These are phyloP conservation scores for Muscidifurax raptorellus DNA, from an alignment of 1,140 invertebrate genomes.

Conservation along the genomic window DNA sequence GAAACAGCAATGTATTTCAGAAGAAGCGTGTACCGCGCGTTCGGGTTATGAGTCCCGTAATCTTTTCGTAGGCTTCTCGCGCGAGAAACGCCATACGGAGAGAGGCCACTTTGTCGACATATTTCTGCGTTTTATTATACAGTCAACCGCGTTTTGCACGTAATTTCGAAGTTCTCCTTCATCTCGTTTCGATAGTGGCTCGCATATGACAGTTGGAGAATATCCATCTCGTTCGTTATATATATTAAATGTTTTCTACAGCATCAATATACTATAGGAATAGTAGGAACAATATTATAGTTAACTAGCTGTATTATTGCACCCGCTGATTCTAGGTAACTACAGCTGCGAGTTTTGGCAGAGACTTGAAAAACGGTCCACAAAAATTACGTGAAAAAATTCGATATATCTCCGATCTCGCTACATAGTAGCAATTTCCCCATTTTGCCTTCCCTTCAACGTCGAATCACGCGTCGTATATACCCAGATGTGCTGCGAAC, in stretches of 20 bases:
- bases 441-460: too few species aligned
- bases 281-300: too few species aligned
- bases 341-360: too few species aligned
- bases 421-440: too few species aligned
- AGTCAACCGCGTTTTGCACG: conserved; percentile 33
- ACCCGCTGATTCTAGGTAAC: too few species aligned
- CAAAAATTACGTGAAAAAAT: too few species aligned
- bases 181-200: background rate
- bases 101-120: conserved; percentile 10
- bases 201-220: background rate
- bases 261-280: too few species aligned
- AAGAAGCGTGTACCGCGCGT: background rate
- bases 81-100: conserved; percentile 22
- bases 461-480: too few species aligned
- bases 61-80: conserved; percentile 18
- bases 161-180: conserved; percentile 16
- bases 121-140: conserved; percentile 28
- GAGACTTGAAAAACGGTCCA: too few species aligned
- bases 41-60: conserved; percentile 37
- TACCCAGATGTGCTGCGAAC: background rate
- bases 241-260: too few species aligned
- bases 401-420: too few species aligned
- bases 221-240: background rate
- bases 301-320: too few species aligned
- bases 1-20: conserved; percentile 10